phyloP scores from a whole-genome alignment of 1,140 invertebrate species.

The Euwallacea similis region DNA sequence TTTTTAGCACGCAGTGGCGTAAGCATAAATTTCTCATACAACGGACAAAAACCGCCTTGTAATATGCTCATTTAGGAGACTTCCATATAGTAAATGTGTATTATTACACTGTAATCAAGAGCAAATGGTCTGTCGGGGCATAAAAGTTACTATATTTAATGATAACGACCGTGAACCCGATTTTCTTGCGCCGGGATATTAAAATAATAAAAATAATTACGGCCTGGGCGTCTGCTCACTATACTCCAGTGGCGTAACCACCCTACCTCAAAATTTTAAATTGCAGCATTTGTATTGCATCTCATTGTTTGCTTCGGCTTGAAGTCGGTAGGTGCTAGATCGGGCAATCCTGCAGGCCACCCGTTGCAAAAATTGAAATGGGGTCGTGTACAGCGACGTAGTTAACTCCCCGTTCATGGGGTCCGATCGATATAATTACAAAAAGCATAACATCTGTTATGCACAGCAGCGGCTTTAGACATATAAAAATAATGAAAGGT shows the following conservation, averaged over 20 bases:
- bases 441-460: conserved; percentile 22
- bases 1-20: too few species aligned
- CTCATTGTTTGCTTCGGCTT: too few species aligned
- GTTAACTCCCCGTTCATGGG: too few species aligned
- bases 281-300: too few species aligned
- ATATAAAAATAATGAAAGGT: conserved; percentile 31
- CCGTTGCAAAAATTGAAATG: not conserved
- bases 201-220: conserved; percentile 56
- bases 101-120: conserved; percentile 53
- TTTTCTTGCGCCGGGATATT: conserved; percentile 52
- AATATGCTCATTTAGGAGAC: conserved; percentile 40
- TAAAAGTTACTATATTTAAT: conserved; percentile 56
- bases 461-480: conserved; percentile 23
- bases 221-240: conserved; percentile 44
- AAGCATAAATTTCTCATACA: too few species aligned
- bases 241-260: conserved; percentile 42
- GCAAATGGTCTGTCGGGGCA: conserved; percentile 48
- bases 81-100: conserved; percentile 54
- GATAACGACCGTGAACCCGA: conserved; percentile 54
- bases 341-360: not conserved
- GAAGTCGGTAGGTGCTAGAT: too few species aligned
- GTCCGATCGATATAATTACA: conserved; percentile 20
- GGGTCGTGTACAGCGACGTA: too few species aligned
- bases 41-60: conserved; percentile 7
- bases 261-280: not conserved